These are phyloP conservation scores for Drosophila chauvacae DNA, from an alignment of 1,140 invertebrate genomes.

Conservation along the genomic window DNA sequence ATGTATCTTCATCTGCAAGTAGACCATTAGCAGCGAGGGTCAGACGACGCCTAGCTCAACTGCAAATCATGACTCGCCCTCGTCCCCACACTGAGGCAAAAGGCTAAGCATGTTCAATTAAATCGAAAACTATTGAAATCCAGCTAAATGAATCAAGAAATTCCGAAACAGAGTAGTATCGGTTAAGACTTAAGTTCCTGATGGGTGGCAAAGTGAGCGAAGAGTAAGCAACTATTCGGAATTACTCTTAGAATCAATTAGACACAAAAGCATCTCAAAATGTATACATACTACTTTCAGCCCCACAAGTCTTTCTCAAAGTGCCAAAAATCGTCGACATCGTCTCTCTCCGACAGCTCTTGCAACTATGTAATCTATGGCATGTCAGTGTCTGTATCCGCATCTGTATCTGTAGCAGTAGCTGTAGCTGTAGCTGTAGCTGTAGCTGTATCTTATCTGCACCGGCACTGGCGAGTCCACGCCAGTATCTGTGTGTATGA, in stretches of 20 bases:
- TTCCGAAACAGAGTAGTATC: neutral
- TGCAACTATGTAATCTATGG: constrained; percentile 77
- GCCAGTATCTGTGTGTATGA: constrained; percentile 26
- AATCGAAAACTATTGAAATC: neutral
- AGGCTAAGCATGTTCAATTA: neutral
- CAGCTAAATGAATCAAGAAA: neutral
- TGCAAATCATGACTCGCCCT: constrained; percentile 57
- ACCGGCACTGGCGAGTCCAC: neutral
- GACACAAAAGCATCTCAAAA: no score
- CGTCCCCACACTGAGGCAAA: neutral
- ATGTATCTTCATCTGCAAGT: no score
- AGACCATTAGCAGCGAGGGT: no score
- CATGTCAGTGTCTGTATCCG: constrained; percentile 56
- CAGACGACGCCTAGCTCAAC: constrained; percentile 23
- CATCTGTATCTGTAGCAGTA: constrained; percentile 44
- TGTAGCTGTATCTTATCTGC: constrained; percentile 43
- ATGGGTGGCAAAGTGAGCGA: no score
- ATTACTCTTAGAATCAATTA: neutral
- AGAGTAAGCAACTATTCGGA: neutral
- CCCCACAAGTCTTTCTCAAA: neutral
- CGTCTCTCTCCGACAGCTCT: constrained; percentile 24
- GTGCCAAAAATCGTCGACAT: constrained; percentile 17
- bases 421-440: constrained; percentile 50
- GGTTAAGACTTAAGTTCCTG: no score
- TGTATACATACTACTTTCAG: neutral